Base-by-base conservation (phyloP, 1,140 invertebrate species). In the Druon quercuslanigerum region DNA sequence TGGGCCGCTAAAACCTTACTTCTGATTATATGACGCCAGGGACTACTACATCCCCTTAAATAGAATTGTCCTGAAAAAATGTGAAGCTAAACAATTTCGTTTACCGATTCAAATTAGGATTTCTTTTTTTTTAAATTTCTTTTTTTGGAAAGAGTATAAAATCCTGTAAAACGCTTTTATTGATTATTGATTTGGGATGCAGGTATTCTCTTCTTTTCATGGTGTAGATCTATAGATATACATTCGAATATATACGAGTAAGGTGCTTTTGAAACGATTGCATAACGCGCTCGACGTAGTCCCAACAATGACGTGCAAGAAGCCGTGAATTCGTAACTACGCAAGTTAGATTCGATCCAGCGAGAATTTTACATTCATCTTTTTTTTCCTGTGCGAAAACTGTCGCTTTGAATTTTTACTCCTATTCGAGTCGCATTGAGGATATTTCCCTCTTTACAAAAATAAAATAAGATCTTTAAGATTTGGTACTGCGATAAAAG, bases 261-360 rank as follows among this genome's bases (percentile, higher is more conserved):
- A 79, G 66, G 72, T 79, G 73, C 72, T 51, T 76, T 66, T 70
- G 74, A 76, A 33, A 17, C 73, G n/a, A 33, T 81, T 81, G 51
- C 72, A 78, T 76, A 81, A 81, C 60, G 25, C 25, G 60, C 60
- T 66, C 60, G 60, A 66, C 60, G 33, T 66, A 66, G 60, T 66
- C 60, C 8, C 60, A 66, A 66, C 60, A 66, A 66, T 66, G 60
- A 66, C 60, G 60, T 66, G 60, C 60, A 66, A 40, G 60, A 66
- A 66, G 60, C 60, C 60, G 60, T 66, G 60, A 66, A 66, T 66
- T 66, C 60, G 60, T 66, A 66, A 66, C 60, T 66, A 66, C 60
- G 60, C 60, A 66, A 33, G 60, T 33, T 66, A 40, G 25, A 66
- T 40, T 66, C 60, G 60, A 66, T 66, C 25, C 20, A 25, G 60